These are phyloP conservation scores for Busseola fusca DNA, from an alignment of 2,888 invertebrate genomes.

Conservation along the genomic window DNA sequence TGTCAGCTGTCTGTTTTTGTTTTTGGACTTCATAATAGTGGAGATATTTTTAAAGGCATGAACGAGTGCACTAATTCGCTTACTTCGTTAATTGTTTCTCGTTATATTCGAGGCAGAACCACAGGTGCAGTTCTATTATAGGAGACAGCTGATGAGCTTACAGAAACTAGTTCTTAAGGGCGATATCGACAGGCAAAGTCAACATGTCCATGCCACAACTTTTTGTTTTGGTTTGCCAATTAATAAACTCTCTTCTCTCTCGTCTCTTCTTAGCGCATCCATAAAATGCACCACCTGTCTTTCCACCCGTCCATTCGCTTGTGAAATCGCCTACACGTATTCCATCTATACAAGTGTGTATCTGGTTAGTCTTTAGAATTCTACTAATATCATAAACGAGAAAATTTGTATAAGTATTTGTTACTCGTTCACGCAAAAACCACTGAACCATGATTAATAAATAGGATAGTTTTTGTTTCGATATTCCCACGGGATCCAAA, in stretches of 20 bases:
- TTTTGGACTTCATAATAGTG: neutral
- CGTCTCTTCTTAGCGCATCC: neutral
- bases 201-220: neutral
- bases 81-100: neutral
- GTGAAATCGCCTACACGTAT: neutral
- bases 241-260: too few species aligned
- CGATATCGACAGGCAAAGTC: neutral
- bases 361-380: neutral
- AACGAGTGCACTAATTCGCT: neutral
- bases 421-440: too few species aligned
- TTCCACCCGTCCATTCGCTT: neutral
- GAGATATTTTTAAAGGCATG: neutral
- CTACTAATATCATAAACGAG: too few species aligned
- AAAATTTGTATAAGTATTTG: too few species aligned
- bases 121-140: conserved; percentile 14
- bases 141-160: neutral
- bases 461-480: too few species aligned
- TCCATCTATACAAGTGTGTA: too few species aligned
- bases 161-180: conserved; percentile 9
- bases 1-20: neutral
- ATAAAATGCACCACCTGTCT: neutral
- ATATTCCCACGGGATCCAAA: too few species aligned
- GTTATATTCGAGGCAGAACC: conserved; percentile 3
- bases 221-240: conserved; percentile 9
- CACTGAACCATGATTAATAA: too few species aligned